Percentiles rank a stretch among this genome's conserved stretches.
Evolutionary conservation across 2,797 vertebrate species (phyloP).

Genomic region (Brachymystax lenok): DNA sequence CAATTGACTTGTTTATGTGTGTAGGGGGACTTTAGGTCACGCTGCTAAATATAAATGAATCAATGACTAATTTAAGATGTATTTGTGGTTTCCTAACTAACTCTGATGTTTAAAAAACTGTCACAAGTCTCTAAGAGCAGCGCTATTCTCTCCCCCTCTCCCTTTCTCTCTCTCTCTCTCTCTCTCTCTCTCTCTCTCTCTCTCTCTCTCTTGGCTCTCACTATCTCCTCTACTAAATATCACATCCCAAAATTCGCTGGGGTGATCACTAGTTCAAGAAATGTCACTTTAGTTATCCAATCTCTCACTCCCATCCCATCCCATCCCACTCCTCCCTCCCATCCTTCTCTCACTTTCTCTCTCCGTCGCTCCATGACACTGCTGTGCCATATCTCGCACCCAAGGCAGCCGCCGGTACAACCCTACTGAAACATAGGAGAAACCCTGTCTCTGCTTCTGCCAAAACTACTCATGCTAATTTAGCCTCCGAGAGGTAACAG

Average conservation of each 20-base stretch:
- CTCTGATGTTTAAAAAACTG: too few species aligned
- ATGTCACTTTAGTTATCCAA: constrained; percentile 7
- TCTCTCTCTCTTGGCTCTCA: background rate
- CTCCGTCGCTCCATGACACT: background rate
- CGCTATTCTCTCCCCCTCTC: background rate
- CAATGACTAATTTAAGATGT: too few species aligned
- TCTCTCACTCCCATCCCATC: background rate
- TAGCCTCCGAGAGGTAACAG: constrained; percentile 32
- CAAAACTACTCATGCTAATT: constrained; percentile 42
- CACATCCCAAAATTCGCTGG: background rate
- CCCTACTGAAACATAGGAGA: constrained; percentile 1
- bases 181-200: background rate
- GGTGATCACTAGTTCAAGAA: constrained; percentile 12
- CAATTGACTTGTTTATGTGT: too few species aligned
- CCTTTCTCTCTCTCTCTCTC: background rate
- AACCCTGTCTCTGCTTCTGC: constrained; percentile 20
- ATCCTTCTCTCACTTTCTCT: background rate
- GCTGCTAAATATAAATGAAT: too few species aligned
- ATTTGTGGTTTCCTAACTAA: too few species aligned
- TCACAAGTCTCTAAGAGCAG: too few species aligned
- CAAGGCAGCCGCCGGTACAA: background rate
- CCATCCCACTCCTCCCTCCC: too few species aligned
- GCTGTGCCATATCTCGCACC: background rate
- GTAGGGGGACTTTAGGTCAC: too few species aligned
- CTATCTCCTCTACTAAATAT: background rate